phyloP scores from a whole-genome alignment of 2,888 invertebrate species.

The Lacanobia wlatinum region DNA sequence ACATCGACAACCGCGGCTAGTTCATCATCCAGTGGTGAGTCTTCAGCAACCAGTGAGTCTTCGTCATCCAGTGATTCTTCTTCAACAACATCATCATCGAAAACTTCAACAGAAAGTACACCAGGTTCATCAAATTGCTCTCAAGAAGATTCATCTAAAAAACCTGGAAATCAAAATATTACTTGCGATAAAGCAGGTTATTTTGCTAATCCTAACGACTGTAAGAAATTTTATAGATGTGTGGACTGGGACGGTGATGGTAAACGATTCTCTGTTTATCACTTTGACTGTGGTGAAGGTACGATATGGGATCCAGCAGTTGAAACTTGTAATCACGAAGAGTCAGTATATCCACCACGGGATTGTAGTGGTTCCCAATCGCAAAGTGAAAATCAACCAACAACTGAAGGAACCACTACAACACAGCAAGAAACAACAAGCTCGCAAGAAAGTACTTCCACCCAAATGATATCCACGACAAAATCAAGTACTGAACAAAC shows the following conservation, averaged over 20 bases:
- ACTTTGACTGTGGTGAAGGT: conserved; percentile 93
- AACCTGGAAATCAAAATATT: conserved; percentile 74
- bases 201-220: conserved; percentile 91
- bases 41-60: conserved; percentile 42
- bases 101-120: conserved; percentile 66
- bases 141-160: conserved; percentile 73
- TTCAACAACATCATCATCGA: conserved; percentile 38
- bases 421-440: conserved; percentile 64
- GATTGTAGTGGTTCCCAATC: conserved; percentile 81
- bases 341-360: conserved; percentile 91
- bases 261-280: conserved; percentile 91
- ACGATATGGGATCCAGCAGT: conserved; percentile 94
- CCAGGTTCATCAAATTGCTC: conserved; percentile 73
- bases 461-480: conserved; percentile 65
- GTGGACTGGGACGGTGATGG: conserved; percentile 91
- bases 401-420: conserved; percentile 67
- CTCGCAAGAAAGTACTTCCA: conserved; percentile 53
- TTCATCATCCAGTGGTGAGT: conserved; percentile 49
- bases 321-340: conserved; percentile 92
- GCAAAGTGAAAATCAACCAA: conserved; percentile 70
- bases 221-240: conserved; percentile 92
- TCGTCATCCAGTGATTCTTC: conserved; percentile 21
- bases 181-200: conserved; percentile 91
- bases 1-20: conserved; percentile 61
- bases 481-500: conserved; percentile 63